phyloP scores from a whole-genome alignment of 2,113 vertebrate genomes.

The Colius striatus region DNA sequence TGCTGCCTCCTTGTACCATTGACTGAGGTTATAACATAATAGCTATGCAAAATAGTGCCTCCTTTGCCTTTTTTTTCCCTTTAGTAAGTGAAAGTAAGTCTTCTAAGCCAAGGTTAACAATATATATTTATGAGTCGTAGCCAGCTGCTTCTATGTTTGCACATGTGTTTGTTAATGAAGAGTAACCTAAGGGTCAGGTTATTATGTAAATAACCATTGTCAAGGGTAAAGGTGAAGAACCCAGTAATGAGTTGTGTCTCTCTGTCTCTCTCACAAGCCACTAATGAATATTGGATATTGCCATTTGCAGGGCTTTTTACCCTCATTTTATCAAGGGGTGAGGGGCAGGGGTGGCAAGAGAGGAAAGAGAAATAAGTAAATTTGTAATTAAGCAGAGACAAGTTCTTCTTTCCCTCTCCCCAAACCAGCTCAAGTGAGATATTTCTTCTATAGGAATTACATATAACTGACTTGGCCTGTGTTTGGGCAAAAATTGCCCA shows the following conservation, averaged over 20 bases:
- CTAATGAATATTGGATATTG: slow-evolving; percentile 73
- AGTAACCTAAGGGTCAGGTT: slow-evolving; percentile 81
- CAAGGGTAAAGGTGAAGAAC: slow-evolving; percentile 80
- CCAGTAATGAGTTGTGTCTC: slow-evolving; percentile 75
- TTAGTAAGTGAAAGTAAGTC: slow-evolving; percentile 59
- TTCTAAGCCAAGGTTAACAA: slow-evolving; percentile 72
- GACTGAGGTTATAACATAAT: slow-evolving; percentile 11
- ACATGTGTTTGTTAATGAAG: slow-evolving; percentile 83
- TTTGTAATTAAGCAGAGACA: slow-evolving; percentile 50
- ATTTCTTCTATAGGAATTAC: slow-evolving; percentile 15
- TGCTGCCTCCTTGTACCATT: slow-evolving; percentile 10
- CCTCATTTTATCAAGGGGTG: slow-evolving; percentile 25
- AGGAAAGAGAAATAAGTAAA: slow-evolving; percentile 12
- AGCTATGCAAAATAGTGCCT: slow-evolving; percentile 50
- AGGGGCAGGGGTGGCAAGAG: slow-evolving; percentile 30
- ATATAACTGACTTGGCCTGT: not conserved
- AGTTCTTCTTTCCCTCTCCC: slow-evolving; percentile 3
- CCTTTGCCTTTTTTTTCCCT: not conserved
- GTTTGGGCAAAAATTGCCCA: not conserved
- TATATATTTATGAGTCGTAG: slow-evolving; percentile 75
- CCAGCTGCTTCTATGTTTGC: slow-evolving; percentile 78
- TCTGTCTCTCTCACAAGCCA: slow-evolving; percentile 52
- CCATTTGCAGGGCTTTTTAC: slow-evolving; percentile 66
- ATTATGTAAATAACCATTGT: slow-evolving; percentile 86
- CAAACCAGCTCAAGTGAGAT: not conserved